A percentile compares a stretch with the other conserved stretches of the same genome.
Evolutionary conservation across 2,113 vertebrate species (phyloP).

Genomic region (Phaethon lepturus): DNA sequence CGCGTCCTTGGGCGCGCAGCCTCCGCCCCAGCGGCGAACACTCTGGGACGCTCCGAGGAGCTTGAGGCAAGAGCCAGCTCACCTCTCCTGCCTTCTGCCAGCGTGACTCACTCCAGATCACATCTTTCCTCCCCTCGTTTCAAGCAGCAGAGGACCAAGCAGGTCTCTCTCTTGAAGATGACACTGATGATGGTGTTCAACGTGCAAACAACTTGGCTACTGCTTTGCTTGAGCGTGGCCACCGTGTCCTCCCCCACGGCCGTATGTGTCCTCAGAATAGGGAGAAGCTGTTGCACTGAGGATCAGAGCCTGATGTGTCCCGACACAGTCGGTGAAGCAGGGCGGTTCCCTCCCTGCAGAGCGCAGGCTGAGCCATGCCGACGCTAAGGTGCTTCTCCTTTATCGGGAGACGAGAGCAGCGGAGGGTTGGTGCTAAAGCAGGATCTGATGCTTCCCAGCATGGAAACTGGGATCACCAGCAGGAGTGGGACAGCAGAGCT

Average conservation of each 20-base stretch:
- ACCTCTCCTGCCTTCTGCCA: background rate
- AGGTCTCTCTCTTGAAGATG: background rate
- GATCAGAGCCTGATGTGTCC: background rate
- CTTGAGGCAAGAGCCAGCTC: background rate
- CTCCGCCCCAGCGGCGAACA: accelerated
- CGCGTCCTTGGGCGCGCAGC: background rate
- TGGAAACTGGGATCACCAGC: background rate
- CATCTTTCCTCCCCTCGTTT: background rate
- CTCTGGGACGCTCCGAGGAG: background rate
- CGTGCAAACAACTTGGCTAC: background rate
- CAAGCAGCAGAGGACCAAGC: background rate
- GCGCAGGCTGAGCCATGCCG: background rate
- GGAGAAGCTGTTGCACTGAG: background rate
- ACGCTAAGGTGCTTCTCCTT: background rate
- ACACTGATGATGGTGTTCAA: background rate
- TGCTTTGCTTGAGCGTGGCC: background rate
- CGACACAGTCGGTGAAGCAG: background rate
- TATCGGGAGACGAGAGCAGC: background rate
- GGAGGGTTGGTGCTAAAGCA: accelerated
- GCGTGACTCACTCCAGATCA: background rate
- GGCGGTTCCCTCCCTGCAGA: background rate
- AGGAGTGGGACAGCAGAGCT: background rate
- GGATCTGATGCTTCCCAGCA: background rate
- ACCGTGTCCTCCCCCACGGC: background rate
- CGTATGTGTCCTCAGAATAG: accelerated